Conservation (phyloP, 2,113 vertebrate species). For the Zosterops japonicus region DNA sequence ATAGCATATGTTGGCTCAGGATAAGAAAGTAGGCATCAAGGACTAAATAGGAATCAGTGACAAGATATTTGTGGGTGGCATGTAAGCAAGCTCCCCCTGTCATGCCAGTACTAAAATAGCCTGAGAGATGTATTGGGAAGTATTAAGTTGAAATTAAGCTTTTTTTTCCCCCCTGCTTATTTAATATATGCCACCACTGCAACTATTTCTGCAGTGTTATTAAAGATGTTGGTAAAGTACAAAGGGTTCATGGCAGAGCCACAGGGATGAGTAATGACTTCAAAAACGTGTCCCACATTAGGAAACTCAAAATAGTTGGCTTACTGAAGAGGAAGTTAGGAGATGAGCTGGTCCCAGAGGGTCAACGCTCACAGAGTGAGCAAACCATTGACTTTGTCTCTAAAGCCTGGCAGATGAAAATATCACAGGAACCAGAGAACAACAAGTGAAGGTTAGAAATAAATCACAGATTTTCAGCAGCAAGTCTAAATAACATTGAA, state of each 20-base stretch:
- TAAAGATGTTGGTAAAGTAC: not conserved
- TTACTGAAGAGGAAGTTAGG: not conserved
- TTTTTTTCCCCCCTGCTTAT: fast-evolving
- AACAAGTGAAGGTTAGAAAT: not conserved
- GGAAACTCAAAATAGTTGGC: not conserved
- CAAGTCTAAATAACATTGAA: not conserved
- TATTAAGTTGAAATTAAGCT: not conserved
- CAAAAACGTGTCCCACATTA: not conserved
- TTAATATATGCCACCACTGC: not conserved
- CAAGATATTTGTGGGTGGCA: not conserved
- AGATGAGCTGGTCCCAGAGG: not conserved
- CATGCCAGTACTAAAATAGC: not conserved
- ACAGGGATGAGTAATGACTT: not conserved
- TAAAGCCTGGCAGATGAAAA: not conserved
- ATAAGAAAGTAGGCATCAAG: not conserved
- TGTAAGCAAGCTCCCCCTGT: not conserved
- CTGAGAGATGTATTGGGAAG: not conserved
- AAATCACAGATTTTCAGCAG: not conserved
- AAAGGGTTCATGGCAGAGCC: not conserved
- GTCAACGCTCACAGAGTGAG: not conserved
- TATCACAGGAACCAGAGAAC: not conserved
- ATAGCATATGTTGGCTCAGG: not conserved
- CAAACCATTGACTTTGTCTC: not conserved
- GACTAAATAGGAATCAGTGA: not conserved
- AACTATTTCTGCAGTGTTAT: not conserved